These are phyloP conservation scores for Nautilus pompilius DNA, from an alignment of 1,140 invertebrate species.

Conservation along the genomic window DNA sequence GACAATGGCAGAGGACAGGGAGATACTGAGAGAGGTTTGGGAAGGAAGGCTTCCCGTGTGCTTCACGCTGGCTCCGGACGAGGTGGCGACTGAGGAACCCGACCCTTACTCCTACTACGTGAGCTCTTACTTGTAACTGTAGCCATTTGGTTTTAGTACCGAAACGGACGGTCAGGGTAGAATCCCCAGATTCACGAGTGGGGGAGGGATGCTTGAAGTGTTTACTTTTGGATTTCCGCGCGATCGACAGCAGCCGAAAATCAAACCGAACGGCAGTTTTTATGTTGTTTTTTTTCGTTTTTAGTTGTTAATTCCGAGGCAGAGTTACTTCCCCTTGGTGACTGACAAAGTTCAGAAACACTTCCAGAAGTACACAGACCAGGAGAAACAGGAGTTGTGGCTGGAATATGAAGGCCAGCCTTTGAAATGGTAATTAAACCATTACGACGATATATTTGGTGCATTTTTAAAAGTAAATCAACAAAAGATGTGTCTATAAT, in stretches of 20 bases:
- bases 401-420: slow-evolving; percentile 89
- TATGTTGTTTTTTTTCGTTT: slow-evolving; percentile 14
- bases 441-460: no score
- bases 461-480: no score
- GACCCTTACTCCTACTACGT: slow-evolving; percentile 84
- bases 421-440: slow-evolving; percentile 80
- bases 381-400: slow-evolving; percentile 90
- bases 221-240: no score
- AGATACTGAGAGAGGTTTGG: slow-evolving; percentile 92
- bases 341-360: slow-evolving; percentile 94
- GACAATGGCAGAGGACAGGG: slow-evolving; percentile 59
- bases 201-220: no score
- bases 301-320: slow-evolving; percentile 84
- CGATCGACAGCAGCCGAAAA: no score
- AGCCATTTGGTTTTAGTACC: no score
- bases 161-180: no score
- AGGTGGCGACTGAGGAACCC: slow-evolving; percentile 78
- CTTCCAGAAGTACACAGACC: slow-evolving; percentile 77
- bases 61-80: slow-evolving; percentile 82
- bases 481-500: no score
- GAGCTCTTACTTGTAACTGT: no score
- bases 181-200: no score
- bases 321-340: slow-evolving; percentile 93
- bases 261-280: no score
- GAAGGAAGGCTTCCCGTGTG: slow-evolving; percentile 89